These are phyloP conservation scores for Himalopsyche phryganea DNA, from an alignment of 1,140 invertebrate genomes.

Conservation along the genomic window DNA sequence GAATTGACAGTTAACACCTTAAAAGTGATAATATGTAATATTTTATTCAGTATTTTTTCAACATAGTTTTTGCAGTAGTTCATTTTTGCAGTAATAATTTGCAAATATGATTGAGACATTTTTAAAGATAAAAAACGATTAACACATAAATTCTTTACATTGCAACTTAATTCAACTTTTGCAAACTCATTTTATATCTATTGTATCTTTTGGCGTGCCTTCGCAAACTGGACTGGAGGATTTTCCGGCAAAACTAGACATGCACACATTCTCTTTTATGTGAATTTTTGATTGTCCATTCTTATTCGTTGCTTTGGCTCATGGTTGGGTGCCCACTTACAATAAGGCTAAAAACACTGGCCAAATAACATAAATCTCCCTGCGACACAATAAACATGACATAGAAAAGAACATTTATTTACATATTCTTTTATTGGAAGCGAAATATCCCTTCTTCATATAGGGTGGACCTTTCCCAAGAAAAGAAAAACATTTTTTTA, in stretches of 20 bases:
- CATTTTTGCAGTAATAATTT: too few relatives aligned
- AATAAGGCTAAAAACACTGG: slow-evolving; percentile 3
- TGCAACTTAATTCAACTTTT: too few relatives aligned
- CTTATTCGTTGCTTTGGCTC: slow-evolving; percentile 15
- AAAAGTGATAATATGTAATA: too few relatives aligned
- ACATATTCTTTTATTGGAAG: neutral
- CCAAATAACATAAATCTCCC: slow-evolving; percentile 10
- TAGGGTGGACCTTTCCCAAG: neutral
- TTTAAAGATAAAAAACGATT: too few relatives aligned
- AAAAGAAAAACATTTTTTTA: too few relatives aligned
- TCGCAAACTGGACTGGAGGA: slow-evolving; percentile 1
- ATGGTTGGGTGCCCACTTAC: slow-evolving; percentile 5
- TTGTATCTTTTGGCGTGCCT: neutral
- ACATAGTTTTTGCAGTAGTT: too few relatives aligned
- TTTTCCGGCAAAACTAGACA: neutral
- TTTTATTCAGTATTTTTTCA: too few relatives aligned
- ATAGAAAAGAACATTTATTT: neutral
- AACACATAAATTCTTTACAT: too few relatives aligned
- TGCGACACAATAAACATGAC: neutral
- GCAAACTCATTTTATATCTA: too few relatives aligned
- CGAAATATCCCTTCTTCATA: neutral
- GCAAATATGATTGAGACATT: too few relatives aligned
- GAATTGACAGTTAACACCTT: too few relatives aligned
- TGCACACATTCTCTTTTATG: slow-evolving; percentile 14
- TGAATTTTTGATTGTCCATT: slow-evolving; percentile 22